These are phyloP conservation scores for Caenorhabditis wallacei DNA, from an alignment of 2,888 invertebrate species.

Conservation along the genomic window DNA sequence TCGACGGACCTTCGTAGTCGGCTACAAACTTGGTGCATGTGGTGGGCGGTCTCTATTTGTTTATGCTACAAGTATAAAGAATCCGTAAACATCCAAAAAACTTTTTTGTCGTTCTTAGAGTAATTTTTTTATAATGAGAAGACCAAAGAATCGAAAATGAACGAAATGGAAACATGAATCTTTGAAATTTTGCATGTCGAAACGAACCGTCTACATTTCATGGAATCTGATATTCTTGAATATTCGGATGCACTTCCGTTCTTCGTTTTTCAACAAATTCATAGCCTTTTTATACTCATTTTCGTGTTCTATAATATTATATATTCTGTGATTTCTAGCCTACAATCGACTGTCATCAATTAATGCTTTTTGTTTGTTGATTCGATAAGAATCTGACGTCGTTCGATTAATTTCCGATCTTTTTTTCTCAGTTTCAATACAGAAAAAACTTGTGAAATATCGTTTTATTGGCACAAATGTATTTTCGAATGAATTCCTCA, in stretches of 20 bases:
- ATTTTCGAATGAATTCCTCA: not conserved
- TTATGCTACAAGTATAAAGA: constrained; percentile 30
- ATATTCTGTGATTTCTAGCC: constrained; percentile 37
- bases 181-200: constrained; percentile 38
- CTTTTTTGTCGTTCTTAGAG: not conserved
- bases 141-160: constrained; percentile 7
- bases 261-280: constrained; percentile 4
- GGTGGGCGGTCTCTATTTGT: constrained; percentile 42
- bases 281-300: not conserved
- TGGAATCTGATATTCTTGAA: constrained; percentile 17
- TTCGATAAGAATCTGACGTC: constrained; percentile 33
- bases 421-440: not conserved
- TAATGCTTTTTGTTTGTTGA: constrained; percentile 25
- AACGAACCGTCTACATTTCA: constrained; percentile 41
- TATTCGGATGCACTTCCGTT: constrained; percentile 30
- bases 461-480: not conserved
- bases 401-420: not conserved
- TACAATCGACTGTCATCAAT: constrained; percentile 8
- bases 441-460: no score
- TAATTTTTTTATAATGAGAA: not conserved
- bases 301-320: no score
- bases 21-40: constrained; percentile 37
- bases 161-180: constrained; percentile 31
- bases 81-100: constrained; percentile 18
- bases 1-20: constrained; percentile 20